These are phyloP conservation scores for Zophobas atratus DNA, from an alignment of 1,140 invertebrate species.

Conservation along the genomic window DNA sequence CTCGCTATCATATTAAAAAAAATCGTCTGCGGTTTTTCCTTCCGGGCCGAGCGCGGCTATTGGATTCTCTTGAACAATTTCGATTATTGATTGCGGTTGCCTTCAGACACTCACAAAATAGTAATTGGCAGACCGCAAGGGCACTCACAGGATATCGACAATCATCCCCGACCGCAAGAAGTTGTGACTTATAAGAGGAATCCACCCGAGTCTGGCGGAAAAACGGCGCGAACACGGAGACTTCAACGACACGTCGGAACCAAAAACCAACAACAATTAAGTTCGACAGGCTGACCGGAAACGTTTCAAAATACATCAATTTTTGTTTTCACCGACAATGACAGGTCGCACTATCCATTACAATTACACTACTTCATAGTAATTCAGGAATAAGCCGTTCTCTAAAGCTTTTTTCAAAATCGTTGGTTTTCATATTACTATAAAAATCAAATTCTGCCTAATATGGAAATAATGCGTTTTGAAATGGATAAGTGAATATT, in stretches of 20 bases:
- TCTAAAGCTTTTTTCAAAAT: too few species aligned
- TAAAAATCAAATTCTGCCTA: too few species aligned
- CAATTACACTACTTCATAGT: too few species aligned
- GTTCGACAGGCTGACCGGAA: too few species aligned
- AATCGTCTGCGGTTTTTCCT: slow-evolving; percentile 38
- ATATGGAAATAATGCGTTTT: too few species aligned
- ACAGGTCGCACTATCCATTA: too few species aligned
- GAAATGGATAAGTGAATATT: too few species aligned
- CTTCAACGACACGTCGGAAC: neutral
- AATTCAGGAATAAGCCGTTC: too few species aligned
- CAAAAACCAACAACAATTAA: too few species aligned
- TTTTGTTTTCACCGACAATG: too few species aligned
- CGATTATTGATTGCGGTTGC: slow-evolving; percentile 48
- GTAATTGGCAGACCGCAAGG: slow-evolving; percentile 39
- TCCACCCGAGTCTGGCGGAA: neutral
- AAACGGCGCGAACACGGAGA: neutral
- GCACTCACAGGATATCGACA: slow-evolving; percentile 44
- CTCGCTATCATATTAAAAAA: slow-evolving; percentile 4
- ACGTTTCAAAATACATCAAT: too few species aligned
- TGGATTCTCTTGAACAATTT: slow-evolving; percentile 44
- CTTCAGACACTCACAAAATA: slow-evolving; percentile 44
- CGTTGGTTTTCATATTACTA: too few species aligned
- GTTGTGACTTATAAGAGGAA: slow-evolving; percentile 25
- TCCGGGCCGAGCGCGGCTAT: slow-evolving; percentile 36
- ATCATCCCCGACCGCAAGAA: slow-evolving; percentile 35